Percentiles rank a stretch among this genome's conserved stretches.
phyloP scores from a whole-genome alignment of 2,113 vertebrate species.

The Neopipo cinnamomea region DNA sequence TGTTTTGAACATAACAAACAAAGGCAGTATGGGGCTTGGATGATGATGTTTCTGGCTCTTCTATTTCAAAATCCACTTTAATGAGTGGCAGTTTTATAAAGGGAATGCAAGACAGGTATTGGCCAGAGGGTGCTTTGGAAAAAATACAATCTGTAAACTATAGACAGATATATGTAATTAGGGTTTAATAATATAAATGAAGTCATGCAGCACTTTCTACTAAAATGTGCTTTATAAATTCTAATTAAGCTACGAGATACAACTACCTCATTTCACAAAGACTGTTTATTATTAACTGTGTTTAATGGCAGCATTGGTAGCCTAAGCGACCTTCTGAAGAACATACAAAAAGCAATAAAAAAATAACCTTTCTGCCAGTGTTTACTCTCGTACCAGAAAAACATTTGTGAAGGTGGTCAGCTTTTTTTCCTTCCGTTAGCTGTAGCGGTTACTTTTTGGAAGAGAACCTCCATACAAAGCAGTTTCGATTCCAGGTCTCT shows the following conservation, averaged over 20 bases:
- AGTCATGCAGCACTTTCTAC: background rate
- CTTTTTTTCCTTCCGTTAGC: background rate
- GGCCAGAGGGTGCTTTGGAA: background rate
- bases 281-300: background rate
- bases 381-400: background rate
- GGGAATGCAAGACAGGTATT: background rate
- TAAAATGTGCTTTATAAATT: background rate
- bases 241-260: background rate
- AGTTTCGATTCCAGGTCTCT: background rate
- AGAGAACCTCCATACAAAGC: background rate
- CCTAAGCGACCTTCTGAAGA: background rate
- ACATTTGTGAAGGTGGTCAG: background rate
- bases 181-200: background rate
- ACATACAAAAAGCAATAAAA: background rate
- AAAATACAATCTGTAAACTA: background rate
- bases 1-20: slow-evolving; percentile 28
- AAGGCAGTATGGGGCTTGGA: background rate
- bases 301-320: background rate
- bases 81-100: background rate
- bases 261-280: background rate
- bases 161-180: background rate
- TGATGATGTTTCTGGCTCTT: background rate
- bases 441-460: background rate
- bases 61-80: background rate
- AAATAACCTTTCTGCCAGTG: background rate